Percentiles rank a stretch among this genome's conserved stretches.
Evolutionary conservation across 1,140 invertebrate genomes (phyloP).

Genomic region (Drosophila tristis): DNA sequence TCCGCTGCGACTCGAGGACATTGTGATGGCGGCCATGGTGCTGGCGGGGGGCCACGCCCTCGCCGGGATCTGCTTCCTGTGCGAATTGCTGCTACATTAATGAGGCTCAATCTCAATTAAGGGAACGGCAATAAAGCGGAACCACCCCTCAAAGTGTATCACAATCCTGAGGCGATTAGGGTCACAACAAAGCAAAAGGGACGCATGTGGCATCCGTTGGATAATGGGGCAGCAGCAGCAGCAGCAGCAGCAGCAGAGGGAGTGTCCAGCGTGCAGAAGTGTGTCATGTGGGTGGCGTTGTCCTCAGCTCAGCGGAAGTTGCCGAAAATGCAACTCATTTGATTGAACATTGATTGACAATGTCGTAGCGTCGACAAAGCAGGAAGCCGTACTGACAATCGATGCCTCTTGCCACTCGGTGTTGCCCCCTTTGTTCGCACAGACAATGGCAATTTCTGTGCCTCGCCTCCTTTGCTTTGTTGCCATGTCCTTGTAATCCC

Average conservation of each 20-base stretch:
- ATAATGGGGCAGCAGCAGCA: too few relatives aligned
- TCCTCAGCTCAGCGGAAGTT: constrained; percentile 57
- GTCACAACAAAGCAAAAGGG: constrained; percentile 57
- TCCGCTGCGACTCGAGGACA: constrained; percentile 38
- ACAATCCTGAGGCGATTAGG: constrained; percentile 74
- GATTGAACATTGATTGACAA: constrained; percentile 78
- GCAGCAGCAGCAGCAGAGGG: background rate
- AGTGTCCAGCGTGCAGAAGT: constrained; percentile 27
- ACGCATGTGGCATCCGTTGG: constrained; percentile 49
- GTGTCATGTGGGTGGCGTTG: constrained; percentile 60
- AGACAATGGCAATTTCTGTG: constrained; percentile 66
- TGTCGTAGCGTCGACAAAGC: too few relatives aligned
- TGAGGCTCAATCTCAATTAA: constrained; percentile 50
- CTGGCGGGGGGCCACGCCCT: constrained; percentile 36
- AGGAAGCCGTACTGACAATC: constrained; percentile 56
- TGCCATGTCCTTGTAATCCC: constrained; percentile 67
- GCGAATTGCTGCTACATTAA: constrained; percentile 46
- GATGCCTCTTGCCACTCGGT: constrained; percentile 40
- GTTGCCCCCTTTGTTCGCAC: constrained; percentile 38
- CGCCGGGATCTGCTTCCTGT: constrained; percentile 40
- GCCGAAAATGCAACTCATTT: constrained; percentile 68
- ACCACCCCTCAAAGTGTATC: constrained; percentile 62
- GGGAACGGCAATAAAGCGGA: constrained; percentile 61
- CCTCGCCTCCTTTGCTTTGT: constrained; percentile 18
- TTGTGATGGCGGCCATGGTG: constrained; percentile 52